Evolutionary conservation across 2,888 invertebrate genomes (phyloP).

Genomic region (Acheta domesticus): DNA sequence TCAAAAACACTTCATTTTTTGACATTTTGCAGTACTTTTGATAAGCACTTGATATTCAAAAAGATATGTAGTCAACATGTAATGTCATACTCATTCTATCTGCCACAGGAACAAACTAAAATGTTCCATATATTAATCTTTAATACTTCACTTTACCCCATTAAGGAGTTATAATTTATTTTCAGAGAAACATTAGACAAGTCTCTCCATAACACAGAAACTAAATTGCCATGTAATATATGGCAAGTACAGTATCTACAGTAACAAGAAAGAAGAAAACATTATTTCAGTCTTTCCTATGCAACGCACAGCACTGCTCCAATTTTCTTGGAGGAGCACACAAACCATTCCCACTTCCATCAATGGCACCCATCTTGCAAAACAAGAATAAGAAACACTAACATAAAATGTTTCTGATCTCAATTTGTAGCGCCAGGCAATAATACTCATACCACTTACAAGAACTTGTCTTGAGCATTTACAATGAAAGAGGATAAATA

Average conservation of each 20-base stretch:
- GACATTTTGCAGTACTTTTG: not conserved
- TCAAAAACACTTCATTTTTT: not conserved
- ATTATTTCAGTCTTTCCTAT: not conserved
- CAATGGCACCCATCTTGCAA: no score
- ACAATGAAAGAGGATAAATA: no score
- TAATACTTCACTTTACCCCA: no score
- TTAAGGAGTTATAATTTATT: no score
- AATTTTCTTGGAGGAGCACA: not conserved
- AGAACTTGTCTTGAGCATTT: no score
- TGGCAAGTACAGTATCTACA: not conserved
- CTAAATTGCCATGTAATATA: not conserved
- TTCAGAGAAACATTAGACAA: no score
- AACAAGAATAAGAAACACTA: no score
- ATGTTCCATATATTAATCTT: not conserved
- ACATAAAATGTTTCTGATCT: no score
- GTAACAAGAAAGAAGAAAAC: constrained; percentile 6
- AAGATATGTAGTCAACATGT: constrained; percentile 1
- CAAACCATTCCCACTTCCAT: no score
- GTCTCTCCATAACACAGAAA: constrained; percentile 5
- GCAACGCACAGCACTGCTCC: not conserved
- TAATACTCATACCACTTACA: no score
- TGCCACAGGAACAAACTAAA: not conserved
- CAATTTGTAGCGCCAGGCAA: no score
- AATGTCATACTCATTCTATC: not conserved
- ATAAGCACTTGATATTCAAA: not conserved